Percentiles rank a stretch among this genome's conserved stretches.
Evolutionary conservation across 2,113 vertebrate species (phyloP).

Genomic region (Plestiodon gilberti): DNA sequence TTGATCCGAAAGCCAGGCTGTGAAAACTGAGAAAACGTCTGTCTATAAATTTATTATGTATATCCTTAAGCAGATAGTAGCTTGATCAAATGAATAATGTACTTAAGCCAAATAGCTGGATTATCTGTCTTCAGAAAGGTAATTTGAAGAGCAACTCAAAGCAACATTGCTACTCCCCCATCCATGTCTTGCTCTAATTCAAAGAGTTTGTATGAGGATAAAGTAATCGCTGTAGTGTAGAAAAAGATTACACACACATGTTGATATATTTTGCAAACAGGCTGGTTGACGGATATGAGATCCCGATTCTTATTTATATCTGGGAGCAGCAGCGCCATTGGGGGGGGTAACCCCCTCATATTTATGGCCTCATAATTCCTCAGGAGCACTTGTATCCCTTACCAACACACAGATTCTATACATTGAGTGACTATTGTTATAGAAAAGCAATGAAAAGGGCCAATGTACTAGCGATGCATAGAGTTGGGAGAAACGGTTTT

Average conservation of each 20-base stretch:
- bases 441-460: not conserved
- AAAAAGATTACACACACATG: conserved; percentile 1
- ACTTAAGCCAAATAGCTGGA: conserved; percentile 47
- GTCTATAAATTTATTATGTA: conserved; percentile 61
- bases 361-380: not conserved
- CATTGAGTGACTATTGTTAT: not conserved
- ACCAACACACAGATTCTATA: not conserved
- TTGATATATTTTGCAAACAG: conserved; percentile 40
- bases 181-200: conserved; percentile 1
- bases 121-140: conserved; percentile 47
- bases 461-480: too few relatives aligned
- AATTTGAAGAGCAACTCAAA: conserved; percentile 48
- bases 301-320: not conserved
- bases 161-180: not conserved
- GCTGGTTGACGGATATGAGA: not conserved
- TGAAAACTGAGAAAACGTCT: conserved; percentile 52
- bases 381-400: not conserved
- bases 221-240: not conserved
- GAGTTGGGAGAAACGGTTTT: too few relatives aligned
- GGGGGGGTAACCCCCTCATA: not conserved
- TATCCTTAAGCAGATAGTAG: conserved; percentile 47
- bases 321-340: not conserved
- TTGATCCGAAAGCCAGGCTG: conserved; percentile 49
- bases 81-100: conserved; percentile 51
- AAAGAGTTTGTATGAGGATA: conserved; percentile 22